Conservation (phyloP, 1,140 invertebrate species). For the Brachionus koreanus region DNA sequence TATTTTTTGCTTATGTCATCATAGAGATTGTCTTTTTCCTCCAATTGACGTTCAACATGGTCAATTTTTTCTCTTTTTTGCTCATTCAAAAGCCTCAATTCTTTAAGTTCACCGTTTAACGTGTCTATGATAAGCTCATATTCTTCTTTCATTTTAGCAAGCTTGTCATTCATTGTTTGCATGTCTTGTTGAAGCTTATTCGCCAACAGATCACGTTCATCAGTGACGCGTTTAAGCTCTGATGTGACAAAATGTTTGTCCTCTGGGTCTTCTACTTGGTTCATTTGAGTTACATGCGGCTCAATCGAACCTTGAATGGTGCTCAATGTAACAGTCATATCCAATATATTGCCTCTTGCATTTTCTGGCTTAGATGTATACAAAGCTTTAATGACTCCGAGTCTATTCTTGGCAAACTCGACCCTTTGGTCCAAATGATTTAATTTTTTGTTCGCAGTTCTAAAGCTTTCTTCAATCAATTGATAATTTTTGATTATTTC, state of each 20-base stretch:
- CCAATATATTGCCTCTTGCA: neutral
- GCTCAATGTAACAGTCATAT: neutral
- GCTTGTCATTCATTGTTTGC: neutral
- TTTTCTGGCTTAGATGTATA: constrained; percentile 16
- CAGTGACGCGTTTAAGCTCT: neutral
- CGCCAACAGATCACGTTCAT: constrained; percentile 2
- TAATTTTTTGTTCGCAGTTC: constrained; percentile 3
- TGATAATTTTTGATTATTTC: constrained; percentile 27
- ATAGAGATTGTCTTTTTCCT: constrained; percentile 25
- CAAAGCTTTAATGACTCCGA: constrained; percentile 34
- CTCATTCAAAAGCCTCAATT: neutral
- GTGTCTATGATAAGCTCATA: neutral
- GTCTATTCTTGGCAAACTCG: constrained; percentile 34
- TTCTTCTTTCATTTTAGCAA: constrained; percentile 7
- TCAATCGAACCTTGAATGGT: neutral
- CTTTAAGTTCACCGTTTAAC: constrained; percentile 21
- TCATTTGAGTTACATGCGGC: neutral
- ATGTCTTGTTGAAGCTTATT: neutral
- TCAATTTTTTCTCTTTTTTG: neutral
- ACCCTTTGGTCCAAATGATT: constrained; percentile 36
- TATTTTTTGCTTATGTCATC: constrained; percentile 10
- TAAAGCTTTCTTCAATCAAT: constrained; percentile 32
- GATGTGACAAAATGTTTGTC: neutral
- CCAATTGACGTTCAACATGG: neutral
- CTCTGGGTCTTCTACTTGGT: neutral